Evolutionary conservation across 1,140 invertebrate genomes (phyloP), one percentile per base, ranked within the genome.

Genomic region (Pachyrhynchus sulphureomaculatus): DNA sequence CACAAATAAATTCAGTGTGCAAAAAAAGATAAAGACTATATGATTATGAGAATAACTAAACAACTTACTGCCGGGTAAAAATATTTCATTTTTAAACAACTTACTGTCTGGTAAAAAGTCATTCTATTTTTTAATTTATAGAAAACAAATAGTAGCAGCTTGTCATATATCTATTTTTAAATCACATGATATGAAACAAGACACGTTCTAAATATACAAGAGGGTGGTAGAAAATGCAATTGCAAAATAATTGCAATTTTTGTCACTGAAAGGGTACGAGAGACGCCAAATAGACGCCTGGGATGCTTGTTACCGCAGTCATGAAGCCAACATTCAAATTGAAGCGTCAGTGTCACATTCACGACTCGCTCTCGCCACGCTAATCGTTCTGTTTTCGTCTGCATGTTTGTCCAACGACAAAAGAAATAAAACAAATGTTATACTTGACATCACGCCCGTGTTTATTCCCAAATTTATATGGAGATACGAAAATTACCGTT

Each of bases 281-380:
- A 36, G 56, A 59, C 47, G 56, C 56, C 56, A 61, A 34, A 53
- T 20, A 39, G 58, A 61, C 58, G 58, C 58, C 58, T 42, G 57
- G 57, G 37, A 20, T 47, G 57, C 57, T 61, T 41, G 58, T 61
- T 61, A 61, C 58, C 58, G 58, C 58, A 61, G 17, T 44, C 41
- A 44, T 15, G 41, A 44, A 44, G 41, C 41, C 39, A 61, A 53
- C 48, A 42, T 61, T 52, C 58, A 61, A 53, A 61, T 61, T 33
- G 58, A 61, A 61, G 53, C 37, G 58, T 61, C 58, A 61, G 29
- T 61, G 58, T 61, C 58, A 59, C 23, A 59, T 18, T 59, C 56
- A 61, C 58, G 48, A 34, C 23, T 47, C 52, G 57, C 39, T 41
- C 57, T 41, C 18, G 33, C 55, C 55, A 58, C 44, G 36, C 55